phyloP scores from a whole-genome alignment of 2,113 vertebrate genomes.

The Pholis gunnellus region DNA sequence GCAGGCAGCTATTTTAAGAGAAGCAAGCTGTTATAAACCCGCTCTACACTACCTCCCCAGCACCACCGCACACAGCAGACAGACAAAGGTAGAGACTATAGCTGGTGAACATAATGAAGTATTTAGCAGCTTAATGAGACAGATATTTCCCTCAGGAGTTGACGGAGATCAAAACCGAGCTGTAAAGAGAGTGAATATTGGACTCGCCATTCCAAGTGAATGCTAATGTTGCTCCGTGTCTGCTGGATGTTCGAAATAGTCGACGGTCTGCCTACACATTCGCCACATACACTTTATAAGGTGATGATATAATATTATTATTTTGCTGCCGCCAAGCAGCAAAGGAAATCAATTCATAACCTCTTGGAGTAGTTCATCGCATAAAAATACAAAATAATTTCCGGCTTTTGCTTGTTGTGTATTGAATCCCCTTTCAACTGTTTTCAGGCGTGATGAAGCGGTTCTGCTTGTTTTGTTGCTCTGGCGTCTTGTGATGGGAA shows the following conservation, averaged over 20 bases:
- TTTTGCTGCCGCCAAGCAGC: background rate
- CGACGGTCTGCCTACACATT: background rate
- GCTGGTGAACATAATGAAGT: background rate
- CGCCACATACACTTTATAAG: background rate
- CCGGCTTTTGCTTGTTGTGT: background rate
- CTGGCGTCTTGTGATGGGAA: background rate
- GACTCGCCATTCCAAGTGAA: background rate
- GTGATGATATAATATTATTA: background rate
- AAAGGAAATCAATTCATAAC: background rate
- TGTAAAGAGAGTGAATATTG: background rate
- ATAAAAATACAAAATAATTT: background rate
- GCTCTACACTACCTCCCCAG: background rate
- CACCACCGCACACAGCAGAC: background rate
- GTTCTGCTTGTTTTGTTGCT: background rate
- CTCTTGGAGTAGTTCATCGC: background rate
- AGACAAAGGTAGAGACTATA: background rate
- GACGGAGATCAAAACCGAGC: background rate
- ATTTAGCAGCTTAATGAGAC: background rate
- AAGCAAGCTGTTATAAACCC: background rate
- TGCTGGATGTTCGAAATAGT: background rate
- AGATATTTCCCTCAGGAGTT: slow-evolving; percentile 9
- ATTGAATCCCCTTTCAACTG: background rate
- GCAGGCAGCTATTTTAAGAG: background rate
- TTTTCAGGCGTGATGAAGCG: background rate
- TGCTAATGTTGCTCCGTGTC: background rate